A percentile compares a stretch with the other conserved stretches of the same genome.
These are phyloP conservation scores for Perodicticus potto DNA, from an alignment of 2,797 vertebrate species.

Conservation along the genomic window DNA sequence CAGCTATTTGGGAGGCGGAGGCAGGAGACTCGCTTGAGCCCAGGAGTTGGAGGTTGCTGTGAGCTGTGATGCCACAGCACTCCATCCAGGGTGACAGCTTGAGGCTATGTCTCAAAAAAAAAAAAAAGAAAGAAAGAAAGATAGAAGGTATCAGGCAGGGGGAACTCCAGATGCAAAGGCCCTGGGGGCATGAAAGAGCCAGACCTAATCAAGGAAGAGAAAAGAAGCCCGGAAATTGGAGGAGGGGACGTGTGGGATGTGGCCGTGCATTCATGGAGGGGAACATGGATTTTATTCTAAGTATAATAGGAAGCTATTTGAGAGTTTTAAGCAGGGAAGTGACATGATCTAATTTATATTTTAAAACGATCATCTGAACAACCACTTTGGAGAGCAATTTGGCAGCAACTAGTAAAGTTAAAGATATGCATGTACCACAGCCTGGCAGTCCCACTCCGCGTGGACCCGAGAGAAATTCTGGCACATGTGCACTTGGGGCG, in stretches of 20 bases:
- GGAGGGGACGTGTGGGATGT: background rate
- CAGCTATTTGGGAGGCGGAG: no score
- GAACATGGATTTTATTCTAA: constrained; percentile 66
- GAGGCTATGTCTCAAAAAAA: no score
- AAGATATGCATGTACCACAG: background rate
- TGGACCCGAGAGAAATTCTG: background rate
- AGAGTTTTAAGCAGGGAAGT: constrained; percentile 73
- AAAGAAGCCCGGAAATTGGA: background rate
- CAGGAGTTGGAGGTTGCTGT: no score
- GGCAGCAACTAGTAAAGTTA: constrained; percentile 67
- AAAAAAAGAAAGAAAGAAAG: no score
- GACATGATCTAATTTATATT: constrained; percentile 81
- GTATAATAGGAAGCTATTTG: constrained; percentile 71
- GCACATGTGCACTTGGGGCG: fast-evolving
- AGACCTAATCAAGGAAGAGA: background rate
- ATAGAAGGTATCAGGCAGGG: background rate
- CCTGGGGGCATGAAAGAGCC: constrained; percentile 12
- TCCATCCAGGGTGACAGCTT: no score
- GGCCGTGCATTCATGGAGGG: background rate
- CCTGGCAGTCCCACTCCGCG: background rate
- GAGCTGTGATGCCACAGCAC: no score
- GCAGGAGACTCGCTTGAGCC: no score
- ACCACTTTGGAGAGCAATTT: constrained; percentile 78
- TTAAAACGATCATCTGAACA: constrained; percentile 79
- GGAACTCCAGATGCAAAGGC: constrained; percentile 38